Evolutionary conservation across 2,113 vertebrate genomes (phyloP).

Genomic region (Seriola rivoliana): DNA sequence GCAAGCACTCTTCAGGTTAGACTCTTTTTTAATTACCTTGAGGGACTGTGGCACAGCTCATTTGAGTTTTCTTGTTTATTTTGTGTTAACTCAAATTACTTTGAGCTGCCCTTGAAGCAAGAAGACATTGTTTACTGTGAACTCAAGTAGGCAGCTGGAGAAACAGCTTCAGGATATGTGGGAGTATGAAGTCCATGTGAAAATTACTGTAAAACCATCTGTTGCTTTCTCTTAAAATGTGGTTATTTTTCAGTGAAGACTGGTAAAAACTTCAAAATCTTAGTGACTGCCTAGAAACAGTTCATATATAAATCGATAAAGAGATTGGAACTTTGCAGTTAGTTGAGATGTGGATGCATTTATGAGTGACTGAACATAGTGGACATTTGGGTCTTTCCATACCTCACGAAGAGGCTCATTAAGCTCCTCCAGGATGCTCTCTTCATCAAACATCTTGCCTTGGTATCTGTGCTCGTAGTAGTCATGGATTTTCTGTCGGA

Average conservation of each 20-base stretch:
- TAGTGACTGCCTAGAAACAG: neutral
- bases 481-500: slow-evolving; percentile 97
- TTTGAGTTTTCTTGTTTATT: neutral
- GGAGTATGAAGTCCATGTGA: neutral
- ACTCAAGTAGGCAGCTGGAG: slow-evolving; percentile 3
- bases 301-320: too few species aligned
- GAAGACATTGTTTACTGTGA: slow-evolving; percentile 10
- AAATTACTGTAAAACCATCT: slow-evolving; percentile 1
- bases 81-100: neutral
- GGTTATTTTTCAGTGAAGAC: neutral
- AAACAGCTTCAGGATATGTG: neutral
- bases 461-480: slow-evolving; percentile 99
- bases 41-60: neutral
- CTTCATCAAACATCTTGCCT: slow-evolving; percentile 99
- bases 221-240: neutral
- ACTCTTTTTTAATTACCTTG: neutral
- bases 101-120: neutral
- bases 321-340: neutral
- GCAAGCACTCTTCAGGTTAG: neutral
- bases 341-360: slow-evolving; percentile 25
- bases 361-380: slow-evolving; percentile 6
- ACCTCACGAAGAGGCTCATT: slow-evolving; percentile 96
- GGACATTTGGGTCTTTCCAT: slow-evolving; percentile 17
- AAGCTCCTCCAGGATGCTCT: slow-evolving; percentile 97
- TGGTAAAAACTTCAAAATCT: neutral